These are phyloP conservation scores for Piezodorus guildinii DNA, from an alignment of 1,140 invertebrate species.

Conservation along the genomic window DNA sequence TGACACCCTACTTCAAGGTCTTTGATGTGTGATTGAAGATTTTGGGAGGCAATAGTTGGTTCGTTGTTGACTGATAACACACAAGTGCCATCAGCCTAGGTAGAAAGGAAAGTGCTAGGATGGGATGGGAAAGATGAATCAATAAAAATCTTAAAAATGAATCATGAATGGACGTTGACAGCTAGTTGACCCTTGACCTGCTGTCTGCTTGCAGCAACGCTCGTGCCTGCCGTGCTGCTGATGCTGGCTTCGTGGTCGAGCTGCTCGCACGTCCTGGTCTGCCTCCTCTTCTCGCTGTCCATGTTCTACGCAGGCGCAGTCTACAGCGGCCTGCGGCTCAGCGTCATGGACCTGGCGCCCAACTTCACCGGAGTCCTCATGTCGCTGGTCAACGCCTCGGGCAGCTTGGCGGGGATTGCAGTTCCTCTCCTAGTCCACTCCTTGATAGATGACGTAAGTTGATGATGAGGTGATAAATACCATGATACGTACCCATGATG, in stretches of 20 bases:
- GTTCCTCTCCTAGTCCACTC: background rate
- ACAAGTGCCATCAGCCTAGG: too few species aligned
- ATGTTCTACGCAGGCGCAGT: background rate
- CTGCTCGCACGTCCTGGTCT: background rate
- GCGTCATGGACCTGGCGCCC: background rate
- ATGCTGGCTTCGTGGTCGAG: background rate
- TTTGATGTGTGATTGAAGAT: too few species aligned
- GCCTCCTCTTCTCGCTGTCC: background rate
- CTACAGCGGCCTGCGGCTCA: background rate
- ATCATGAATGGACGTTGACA: too few species aligned
- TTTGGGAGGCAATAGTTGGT: too few species aligned
- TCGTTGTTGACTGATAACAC: too few species aligned
- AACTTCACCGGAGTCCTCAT: background rate
- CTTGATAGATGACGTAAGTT: background rate
- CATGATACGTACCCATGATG: too few species aligned
- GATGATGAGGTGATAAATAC: background rate
- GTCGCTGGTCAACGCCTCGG: background rate
- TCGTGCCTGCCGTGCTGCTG: background rate
- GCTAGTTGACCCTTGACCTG: too few species aligned
- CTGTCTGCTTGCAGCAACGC: background rate
- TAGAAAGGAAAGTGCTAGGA: too few species aligned
- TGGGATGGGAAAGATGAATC: too few species aligned
- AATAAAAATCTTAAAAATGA: too few species aligned
- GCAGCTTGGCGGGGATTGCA: background rate
- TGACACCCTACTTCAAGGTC: too few species aligned